These are phyloP conservation scores for Scleropages formosus DNA, from an alignment of 2,797 vertebrate genomes.

Conservation along the genomic window DNA sequence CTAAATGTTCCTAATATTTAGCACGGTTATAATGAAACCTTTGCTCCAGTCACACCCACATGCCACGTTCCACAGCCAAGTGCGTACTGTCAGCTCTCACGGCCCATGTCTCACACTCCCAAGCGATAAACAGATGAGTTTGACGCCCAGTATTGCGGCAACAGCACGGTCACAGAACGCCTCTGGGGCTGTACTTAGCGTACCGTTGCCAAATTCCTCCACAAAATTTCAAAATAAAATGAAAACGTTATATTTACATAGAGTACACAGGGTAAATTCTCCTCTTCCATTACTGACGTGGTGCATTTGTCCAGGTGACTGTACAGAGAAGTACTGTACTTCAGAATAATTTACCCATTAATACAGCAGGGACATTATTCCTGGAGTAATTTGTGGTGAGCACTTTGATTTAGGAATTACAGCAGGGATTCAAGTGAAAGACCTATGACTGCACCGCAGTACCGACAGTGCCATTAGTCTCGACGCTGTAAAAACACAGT, in stretches of 20 bases:
- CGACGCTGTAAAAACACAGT: too few species aligned
- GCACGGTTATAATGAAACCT: background rate
- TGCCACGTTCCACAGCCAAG: background rate
- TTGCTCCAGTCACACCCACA: background rate
- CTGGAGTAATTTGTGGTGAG: too few species aligned
- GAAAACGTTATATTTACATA: background rate
- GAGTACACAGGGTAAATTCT: background rate
- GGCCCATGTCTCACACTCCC: background rate
- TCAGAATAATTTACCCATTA: background rate
- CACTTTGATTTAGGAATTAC: too few species aligned
- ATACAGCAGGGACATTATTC: too few species aligned
- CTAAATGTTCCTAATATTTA: background rate
- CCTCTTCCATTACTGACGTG: background rate
- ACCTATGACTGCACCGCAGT: too few species aligned
- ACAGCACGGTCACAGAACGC: too few species aligned
- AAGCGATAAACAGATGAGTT: background rate
- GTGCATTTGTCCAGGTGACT: background rate
- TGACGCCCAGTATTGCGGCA: too few species aligned
- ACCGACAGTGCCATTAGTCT: too few species aligned
- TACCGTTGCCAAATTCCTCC: too few species aligned
- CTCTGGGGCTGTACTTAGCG: too few species aligned
- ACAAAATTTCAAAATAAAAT: too few species aligned
- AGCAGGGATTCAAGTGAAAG: too few species aligned
- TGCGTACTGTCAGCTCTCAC: conserved; percentile 9
- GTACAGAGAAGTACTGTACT: background rate